Evolutionary conservation across 2,113 vertebrate genomes (phyloP), one percentile per base, ranked within the genome.

Genomic region (Macrotus californicus): DNA sequence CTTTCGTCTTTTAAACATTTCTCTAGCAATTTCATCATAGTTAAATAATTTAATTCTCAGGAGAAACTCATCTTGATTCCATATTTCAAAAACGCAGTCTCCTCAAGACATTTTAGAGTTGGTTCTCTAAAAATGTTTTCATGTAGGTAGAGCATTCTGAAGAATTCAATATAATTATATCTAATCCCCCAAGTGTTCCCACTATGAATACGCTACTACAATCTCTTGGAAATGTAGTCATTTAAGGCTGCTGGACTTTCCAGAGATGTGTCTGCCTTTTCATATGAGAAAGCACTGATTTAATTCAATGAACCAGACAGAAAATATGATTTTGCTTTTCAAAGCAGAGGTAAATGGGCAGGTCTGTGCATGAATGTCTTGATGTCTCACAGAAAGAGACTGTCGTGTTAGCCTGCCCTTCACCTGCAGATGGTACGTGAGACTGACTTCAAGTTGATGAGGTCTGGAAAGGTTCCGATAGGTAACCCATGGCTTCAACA

Each of bases 371-470:
- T 89, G 80, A 94, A 95, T 95, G 95, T 97, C 95, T 91, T 98
- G 97, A 83, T 93, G 80, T 92, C 94, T 81, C 83, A 84, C 69
- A 96, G 95, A 92, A 97, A 84, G 29, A 92, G 87, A 86, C 31
- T 70, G 59, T 96, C 96, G 92, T 96, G 93, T 86, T 77, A 41
- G 82, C 1, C 75, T 98, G 95, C 94, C 96, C 97, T 97, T 98
- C 97, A 97, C 95, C 95, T 95, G 97, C 97, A 98, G 89, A 97
- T 97, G 97, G 93, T 52, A 98, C 70, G 61, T 97, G 96, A 98
- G 98, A 98, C 98, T 91, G 97, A 70, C 56, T 97, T 97, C 93
- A 95, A 93, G 39, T 11, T 85, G 91, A 97, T 92, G 81, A 97
- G 85, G n/a, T 67, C 48, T 70, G 75, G n/a, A 95, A 97, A 97